Evolutionary conservation across 2,113 vertebrate genomes (phyloP).

Genomic region (Muntiacus reevesi): DNA sequence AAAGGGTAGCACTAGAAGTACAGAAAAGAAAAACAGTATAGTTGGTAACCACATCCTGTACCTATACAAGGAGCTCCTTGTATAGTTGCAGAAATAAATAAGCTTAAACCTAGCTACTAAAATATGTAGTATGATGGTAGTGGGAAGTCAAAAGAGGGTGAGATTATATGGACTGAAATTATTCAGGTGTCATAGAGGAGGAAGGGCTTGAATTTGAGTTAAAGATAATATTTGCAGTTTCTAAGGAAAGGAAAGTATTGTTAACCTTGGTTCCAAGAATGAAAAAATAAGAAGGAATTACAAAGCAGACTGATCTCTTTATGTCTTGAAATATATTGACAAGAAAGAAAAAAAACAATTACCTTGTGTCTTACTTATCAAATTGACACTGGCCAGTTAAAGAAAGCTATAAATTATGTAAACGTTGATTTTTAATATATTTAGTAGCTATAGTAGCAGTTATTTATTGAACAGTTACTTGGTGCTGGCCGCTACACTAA

Average conservation of each 20-base stretch:
- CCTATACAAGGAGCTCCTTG: neutral
- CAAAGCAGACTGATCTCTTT: neutral
- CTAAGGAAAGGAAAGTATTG: neutral
- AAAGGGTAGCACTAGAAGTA: neutral
- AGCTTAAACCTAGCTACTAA: neutral
- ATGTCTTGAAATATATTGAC: neutral
- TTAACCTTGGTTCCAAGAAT: neutral
- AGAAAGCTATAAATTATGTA: neutral
- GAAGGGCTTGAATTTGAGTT: neutral
- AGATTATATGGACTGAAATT: neutral
- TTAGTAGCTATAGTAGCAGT: neutral
- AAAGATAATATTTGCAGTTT: neutral
- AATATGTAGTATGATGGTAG: neutral
- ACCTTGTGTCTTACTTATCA: neutral
- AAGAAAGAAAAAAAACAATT: neutral
- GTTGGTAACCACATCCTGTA: neutral
- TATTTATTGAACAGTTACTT: neutral
- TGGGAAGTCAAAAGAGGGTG: neutral
- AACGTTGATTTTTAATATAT: neutral
- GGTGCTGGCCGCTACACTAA: neutral
- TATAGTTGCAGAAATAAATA: neutral
- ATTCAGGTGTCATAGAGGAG: neutral
- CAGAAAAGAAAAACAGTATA: neutral
- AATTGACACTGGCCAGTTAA: neutral
- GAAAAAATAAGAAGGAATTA: neutral